Evolutionary conservation across 64 coral and sea anemone genomes (phyloP).

Genomic region (Dendronephthya gigantea): DNA sequence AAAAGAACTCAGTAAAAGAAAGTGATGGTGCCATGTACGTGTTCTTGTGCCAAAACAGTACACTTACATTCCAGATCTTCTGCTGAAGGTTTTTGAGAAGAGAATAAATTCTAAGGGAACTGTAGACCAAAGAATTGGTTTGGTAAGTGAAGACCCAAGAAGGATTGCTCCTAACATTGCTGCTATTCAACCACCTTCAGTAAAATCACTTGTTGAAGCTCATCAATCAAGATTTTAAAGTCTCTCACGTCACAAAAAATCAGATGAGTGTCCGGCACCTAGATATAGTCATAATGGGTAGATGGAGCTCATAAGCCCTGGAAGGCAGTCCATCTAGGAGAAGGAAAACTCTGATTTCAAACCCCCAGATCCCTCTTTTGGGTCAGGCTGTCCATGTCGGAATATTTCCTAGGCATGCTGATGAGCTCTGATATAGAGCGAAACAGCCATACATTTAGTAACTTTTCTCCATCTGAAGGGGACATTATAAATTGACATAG

Average conservation of each 20-base stretch:
- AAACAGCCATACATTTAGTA: too few species aligned
- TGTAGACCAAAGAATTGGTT: neutral
- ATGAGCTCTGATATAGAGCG: too few species aligned
- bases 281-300: neutral
- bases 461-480: too few species aligned
- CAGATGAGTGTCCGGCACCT: neutral
- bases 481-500: too few species aligned
- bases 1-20: too few species aligned
- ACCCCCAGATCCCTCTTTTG: too few species aligned
- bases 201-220: neutral
- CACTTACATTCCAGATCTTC: neutral
- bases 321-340: too few species aligned
- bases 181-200: neutral
- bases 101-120: neutral
- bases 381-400: too few species aligned
- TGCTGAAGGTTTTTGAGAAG: neutral
- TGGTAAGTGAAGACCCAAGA: neutral
- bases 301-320: too few species aligned
- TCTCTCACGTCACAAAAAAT: neutral
- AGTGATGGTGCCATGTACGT: neutral
- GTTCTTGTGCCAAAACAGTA: neutral
- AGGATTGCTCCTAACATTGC: neutral
- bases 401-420: too few species aligned
- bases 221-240: neutral
- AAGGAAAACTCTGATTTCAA: too few species aligned